Evolutionary conservation across 2,888 invertebrate species (phyloP).

Genomic region (Fragum sueziense): DNA sequence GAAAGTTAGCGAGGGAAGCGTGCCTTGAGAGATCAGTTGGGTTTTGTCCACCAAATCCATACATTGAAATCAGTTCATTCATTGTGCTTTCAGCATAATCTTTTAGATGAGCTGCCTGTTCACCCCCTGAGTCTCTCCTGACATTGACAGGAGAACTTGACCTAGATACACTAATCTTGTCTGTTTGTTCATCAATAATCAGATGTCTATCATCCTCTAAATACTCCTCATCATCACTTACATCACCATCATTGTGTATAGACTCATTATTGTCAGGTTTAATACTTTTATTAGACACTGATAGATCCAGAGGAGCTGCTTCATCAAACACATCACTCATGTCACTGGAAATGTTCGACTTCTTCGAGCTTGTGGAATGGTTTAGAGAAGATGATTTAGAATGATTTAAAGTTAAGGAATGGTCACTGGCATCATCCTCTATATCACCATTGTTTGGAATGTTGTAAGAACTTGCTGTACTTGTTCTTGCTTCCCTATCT

Average conservation of each 20-base stretch:
- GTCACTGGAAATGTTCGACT: slow-evolving; percentile 20
- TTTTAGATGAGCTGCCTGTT: slow-evolving; percentile 83
- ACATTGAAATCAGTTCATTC: slow-evolving; percentile 90
- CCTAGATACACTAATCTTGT: slow-evolving; percentile 1
- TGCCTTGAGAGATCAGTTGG: slow-evolving; percentile 84
- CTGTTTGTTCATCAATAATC: slow-evolving; percentile 36
- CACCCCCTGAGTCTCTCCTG: slow-evolving; percentile 22
- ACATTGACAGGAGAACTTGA: slow-evolving; percentile 10
- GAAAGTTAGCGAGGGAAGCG: slow-evolving; percentile 87
- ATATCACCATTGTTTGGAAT: slow-evolving; percentile 7
- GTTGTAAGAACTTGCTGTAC: slow-evolving; percentile 11
- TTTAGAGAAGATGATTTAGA: slow-evolving; percentile 35
- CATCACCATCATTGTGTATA: slow-evolving; percentile 29
- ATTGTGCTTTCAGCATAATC: slow-evolving; percentile 91
- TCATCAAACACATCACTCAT: slow-evolving; percentile 16
- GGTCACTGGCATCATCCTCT: slow-evolving; percentile 38
- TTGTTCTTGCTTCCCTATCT: slow-evolving; percentile 20
- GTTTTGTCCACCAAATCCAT: slow-evolving; percentile 88
- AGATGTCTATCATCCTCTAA: slow-evolving; percentile 46
- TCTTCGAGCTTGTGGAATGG: slow-evolving; percentile 43
- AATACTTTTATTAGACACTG: slow-evolving; percentile 32
- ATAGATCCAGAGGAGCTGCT: slow-evolving; percentile 54
- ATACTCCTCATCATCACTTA: slow-evolving; percentile 56
- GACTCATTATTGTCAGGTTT: slow-evolving; percentile 32
- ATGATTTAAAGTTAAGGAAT: slow-evolving; percentile 31